Conservation (phyloP, 1,140 invertebrate species). For the Calycopis cecrops region DNA sequence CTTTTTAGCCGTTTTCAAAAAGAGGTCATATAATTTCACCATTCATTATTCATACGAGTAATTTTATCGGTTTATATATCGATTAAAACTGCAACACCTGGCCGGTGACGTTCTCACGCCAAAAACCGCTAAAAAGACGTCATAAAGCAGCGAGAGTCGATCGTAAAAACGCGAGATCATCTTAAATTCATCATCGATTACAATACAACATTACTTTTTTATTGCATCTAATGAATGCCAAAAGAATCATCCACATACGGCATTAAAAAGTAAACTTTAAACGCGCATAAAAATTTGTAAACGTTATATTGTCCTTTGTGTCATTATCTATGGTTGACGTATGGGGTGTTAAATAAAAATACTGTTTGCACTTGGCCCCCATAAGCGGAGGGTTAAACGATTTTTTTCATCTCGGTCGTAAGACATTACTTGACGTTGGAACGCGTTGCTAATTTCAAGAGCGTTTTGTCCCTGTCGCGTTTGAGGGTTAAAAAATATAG, state of each 20-base stretch:
- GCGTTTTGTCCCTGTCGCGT: not conserved
- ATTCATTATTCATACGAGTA: too few species aligned
- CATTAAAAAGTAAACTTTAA: conserved; percentile 66
- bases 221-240: conserved; percentile 66
- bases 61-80: too few species aligned
- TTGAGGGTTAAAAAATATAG: conserved; percentile 1
- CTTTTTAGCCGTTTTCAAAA: too few species aligned
- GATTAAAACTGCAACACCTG: conserved; percentile 32
- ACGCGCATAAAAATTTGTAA: conserved; percentile 70
- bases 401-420: not conserved
- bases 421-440: not conserved
- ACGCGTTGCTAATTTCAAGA: conserved; percentile 6
- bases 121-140: conserved; percentile 40
- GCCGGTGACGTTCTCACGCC: conserved; percentile 55
- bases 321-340: conserved; percentile 50
- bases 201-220: conserved; percentile 69
- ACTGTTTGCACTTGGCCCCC: conserved; percentile 54
- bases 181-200: conserved; percentile 65
- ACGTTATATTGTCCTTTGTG: conserved; percentile 38
- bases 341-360: conserved; percentile 57
- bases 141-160: conserved; percentile 45
- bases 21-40: too few species aligned
- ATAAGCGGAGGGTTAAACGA: conserved; percentile 22
- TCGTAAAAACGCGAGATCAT: conserved; percentile 69
- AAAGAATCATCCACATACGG: conserved; percentile 38